Percentiles rank a stretch among this genome's conserved stretches.
These are phyloP conservation scores for Arrhopalites spinosus DNA, from an alignment of 2,888 invertebrate genomes.

Conservation along the genomic window DNA sequence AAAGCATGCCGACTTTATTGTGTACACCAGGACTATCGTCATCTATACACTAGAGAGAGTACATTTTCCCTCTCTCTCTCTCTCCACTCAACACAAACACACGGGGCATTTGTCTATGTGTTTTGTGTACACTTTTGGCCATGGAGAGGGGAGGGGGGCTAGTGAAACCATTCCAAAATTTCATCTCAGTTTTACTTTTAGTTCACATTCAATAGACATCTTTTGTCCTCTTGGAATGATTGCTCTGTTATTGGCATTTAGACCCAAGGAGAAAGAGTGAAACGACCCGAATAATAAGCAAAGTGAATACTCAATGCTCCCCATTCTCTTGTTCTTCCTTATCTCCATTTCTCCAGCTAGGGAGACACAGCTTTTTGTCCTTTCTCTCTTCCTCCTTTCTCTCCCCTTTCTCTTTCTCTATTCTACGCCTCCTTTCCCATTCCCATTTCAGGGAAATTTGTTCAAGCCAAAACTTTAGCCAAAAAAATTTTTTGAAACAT, in stretches of 20 bases:
- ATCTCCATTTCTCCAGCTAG: not conserved
- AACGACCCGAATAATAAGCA: conserved; percentile 32
- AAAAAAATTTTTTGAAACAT: too few relatives aligned
- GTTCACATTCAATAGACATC: not conserved
- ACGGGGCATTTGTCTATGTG: too few relatives aligned
- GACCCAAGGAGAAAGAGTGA: conserved; percentile 22
- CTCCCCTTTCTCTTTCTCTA: not conserved
- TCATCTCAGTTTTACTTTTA: not conserved
- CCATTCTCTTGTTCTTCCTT: not conserved
- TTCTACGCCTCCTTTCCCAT: not conserved
- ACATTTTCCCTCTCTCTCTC: too few relatives aligned
- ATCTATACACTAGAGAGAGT: too few relatives aligned
- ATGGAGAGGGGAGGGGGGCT: too few relatives aligned
- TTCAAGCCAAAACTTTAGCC: too few relatives aligned
- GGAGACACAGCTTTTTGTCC: not conserved
- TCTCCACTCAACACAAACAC: too few relatives aligned
- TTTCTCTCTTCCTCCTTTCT: not conserved
- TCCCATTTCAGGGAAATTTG: not conserved
- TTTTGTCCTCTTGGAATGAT: conserved; percentile 21
- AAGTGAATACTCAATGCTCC: conserved; percentile 25
- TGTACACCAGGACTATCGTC: too few relatives aligned
- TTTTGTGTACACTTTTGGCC: too few relatives aligned
- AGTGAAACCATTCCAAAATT: not conserved
- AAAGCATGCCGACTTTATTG: too few relatives aligned
- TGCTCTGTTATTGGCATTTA: conserved; percentile 33